These are phyloP conservation scores for Rhamnusium bicolor DNA, from an alignment of 2,888 invertebrate species.

Conservation along the genomic window DNA sequence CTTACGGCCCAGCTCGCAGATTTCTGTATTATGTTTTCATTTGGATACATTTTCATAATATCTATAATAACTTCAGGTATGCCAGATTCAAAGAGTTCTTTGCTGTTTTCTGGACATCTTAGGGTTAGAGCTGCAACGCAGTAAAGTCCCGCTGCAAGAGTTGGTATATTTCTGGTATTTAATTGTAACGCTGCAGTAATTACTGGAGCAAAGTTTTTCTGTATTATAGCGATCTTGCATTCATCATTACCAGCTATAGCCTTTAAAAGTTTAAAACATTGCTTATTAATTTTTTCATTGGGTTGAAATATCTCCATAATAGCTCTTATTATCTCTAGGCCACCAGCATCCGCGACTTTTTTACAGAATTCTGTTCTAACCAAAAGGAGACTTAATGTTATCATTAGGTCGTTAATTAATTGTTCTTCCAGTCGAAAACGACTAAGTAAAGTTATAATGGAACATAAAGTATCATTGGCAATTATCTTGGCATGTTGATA, in stretches of 20 bases:
- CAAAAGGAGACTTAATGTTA: conserved; percentile 82
- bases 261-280: conserved; percentile 81
- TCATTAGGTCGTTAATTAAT: conserved; percentile 81
- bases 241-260: conserved; percentile 90
- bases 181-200: conserved; percentile 78
- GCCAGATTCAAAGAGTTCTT: conserved; percentile 80
- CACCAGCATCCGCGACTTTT: conserved; percentile 85
- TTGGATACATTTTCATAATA: conserved; percentile 80
- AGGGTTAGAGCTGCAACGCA: conserved; percentile 84
- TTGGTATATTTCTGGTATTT: conserved; percentile 73
- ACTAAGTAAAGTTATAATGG: conserved; percentile 75
- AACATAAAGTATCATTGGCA: conserved; percentile 78
- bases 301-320: conserved; percentile 76
- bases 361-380: conserved; percentile 91
- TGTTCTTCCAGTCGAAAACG: conserved; percentile 74
- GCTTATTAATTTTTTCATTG: conserved; percentile 68
- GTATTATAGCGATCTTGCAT: conserved; percentile 84
- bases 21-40: conserved; percentile 79
- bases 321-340: conserved; percentile 78
- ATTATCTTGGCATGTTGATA: conserved; percentile 88
- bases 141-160: conserved; percentile 78
- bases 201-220: conserved; percentile 81
- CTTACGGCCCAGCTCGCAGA: conserved; percentile 90
- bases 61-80: conserved; percentile 82
- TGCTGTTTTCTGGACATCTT: conserved; percentile 82